Conservation (phyloP, 1,140 invertebrate genomes). For the Drosophila bocki region DNA sequence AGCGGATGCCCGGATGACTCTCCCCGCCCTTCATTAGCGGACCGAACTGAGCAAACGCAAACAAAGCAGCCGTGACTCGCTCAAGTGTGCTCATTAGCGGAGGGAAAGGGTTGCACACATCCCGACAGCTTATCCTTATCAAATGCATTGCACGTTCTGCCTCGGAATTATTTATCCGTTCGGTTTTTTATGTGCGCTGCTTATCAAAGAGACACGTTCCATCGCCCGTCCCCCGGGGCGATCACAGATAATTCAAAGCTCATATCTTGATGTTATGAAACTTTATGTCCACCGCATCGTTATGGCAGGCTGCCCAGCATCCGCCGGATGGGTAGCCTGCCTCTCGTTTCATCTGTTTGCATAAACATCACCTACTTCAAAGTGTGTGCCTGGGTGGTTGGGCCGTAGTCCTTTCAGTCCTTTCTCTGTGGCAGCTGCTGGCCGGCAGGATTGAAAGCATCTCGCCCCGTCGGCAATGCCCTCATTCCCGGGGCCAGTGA, state of each 20-base stretch:
- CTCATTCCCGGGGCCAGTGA: slow-evolving; percentile 21
- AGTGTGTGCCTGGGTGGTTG: slow-evolving; percentile 45
- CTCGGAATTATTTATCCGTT: slow-evolving; percentile 40
- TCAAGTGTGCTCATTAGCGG: slow-evolving; percentile 81
- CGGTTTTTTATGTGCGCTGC: slow-evolving; percentile 17
- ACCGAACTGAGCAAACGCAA: slow-evolving; percentile 52
- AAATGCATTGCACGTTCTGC: slow-evolving; percentile 62
- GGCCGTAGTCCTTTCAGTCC: slow-evolving; percentile 23
- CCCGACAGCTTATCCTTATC: slow-evolving; percentile 51
- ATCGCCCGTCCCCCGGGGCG: slow-evolving; percentile 31
- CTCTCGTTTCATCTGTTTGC: slow-evolving; percentile 58
- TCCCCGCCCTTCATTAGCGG: slow-evolving; percentile 70
- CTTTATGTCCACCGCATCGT: slow-evolving; percentile 53
- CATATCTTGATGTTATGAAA: slow-evolving; percentile 78
- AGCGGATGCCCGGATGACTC: slow-evolving; percentile 39
- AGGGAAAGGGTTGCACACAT: slow-evolving; percentile 18
- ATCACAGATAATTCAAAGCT: slow-evolving; percentile 74
- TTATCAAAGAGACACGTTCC: slow-evolving; percentile 59
- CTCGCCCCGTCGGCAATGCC: slow-evolving; percentile 22
- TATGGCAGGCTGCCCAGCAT: slow-evolving; percentile 56
- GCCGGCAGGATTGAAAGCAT: slow-evolving; percentile 60
- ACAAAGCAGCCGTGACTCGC: slow-evolving; percentile 66
- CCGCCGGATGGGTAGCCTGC: slow-evolving; percentile 20
- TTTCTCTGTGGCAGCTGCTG: slow-evolving; percentile 51
- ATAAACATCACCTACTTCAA: slow-evolving; percentile 77